Evolutionary conservation across 2,113 vertebrate genomes (phyloP).

Genomic region (Salvelinus namaycush): DNA sequence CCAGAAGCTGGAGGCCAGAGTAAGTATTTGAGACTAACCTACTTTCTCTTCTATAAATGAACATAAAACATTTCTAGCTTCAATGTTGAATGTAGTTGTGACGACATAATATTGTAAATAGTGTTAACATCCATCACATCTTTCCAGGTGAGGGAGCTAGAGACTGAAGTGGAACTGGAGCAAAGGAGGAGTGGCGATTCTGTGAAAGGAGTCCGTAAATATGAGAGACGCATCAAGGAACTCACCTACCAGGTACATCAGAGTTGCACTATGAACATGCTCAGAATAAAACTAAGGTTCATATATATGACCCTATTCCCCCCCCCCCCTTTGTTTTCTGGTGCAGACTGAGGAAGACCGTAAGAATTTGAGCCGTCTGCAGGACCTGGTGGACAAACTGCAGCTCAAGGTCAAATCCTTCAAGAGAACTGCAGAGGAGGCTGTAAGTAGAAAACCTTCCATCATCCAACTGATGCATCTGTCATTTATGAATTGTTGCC

Average conservation of each 20-base stretch:
- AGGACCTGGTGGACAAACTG: slow-evolving; percentile 83
- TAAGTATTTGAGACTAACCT: slow-evolving; percentile 1
- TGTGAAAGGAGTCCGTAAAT: slow-evolving; percentile 75
- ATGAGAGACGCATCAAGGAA: slow-evolving; percentile 83
- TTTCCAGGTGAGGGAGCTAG: slow-evolving; percentile 79
- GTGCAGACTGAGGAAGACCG: slow-evolving; percentile 75
- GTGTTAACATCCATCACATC: slow-evolving; percentile 37
- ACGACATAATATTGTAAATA: neutral
- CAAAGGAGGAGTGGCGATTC: slow-evolving; percentile 70
- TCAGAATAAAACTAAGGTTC: neutral
- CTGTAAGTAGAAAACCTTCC: slow-evolving; percentile 46
- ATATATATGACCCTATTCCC: neutral
- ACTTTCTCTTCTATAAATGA: neutral
- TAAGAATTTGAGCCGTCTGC: slow-evolving; percentile 79
- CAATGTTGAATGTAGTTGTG: too few relatives aligned
- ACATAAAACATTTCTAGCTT: too few relatives aligned
- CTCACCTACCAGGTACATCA: slow-evolving; percentile 75
- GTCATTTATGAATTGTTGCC: neutral
- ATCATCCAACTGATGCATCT: neutral
- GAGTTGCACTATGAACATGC: neutral
- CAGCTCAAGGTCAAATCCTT: slow-evolving; percentile 82
- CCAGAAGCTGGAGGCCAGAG: slow-evolving; percentile 76
- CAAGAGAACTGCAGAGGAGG: slow-evolving; percentile 79
- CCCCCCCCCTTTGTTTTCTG: neutral
- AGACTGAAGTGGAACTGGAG: slow-evolving; percentile 72